Evolutionary conservation across 2,113 vertebrate species (phyloP).

Genomic region (Andinoacara biseriatus): DNA sequence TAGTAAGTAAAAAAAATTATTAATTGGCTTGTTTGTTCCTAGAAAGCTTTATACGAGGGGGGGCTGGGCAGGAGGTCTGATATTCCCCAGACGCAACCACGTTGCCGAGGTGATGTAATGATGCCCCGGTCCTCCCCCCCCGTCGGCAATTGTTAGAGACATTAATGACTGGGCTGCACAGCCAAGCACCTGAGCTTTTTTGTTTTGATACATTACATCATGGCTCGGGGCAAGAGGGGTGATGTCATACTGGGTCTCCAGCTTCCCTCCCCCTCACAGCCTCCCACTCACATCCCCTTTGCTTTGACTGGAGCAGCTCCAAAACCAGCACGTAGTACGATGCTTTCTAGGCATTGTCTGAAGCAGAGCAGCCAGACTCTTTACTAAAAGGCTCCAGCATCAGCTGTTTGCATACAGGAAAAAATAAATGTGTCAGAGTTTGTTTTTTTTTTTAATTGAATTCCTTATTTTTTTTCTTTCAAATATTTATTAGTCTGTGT

Average conservation of each 20-base stretch:
- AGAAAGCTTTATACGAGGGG: conserved; percentile 48
- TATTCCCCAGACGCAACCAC: conserved; percentile 64
- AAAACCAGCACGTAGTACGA: conserved; percentile 34
- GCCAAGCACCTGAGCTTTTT: conserved; percentile 76
- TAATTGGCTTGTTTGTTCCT: conserved; percentile 58
- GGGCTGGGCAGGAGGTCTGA: conserved; percentile 32
- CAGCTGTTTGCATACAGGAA: conserved; percentile 2
- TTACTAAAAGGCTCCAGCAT: conserved; percentile 13
- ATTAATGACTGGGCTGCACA: conserved; percentile 62
- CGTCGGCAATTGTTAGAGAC: conserved; percentile 53
- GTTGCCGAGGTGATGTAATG: conserved; percentile 78
- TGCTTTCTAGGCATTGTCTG: conserved; percentile 58
- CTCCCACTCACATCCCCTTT: conserved; percentile 53
- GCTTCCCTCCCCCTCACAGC: conserved; percentile 36
- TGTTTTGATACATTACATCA: conserved; percentile 82
- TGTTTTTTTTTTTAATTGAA: neutral
- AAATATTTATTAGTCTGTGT: neutral
- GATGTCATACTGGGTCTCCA: conserved; percentile 78
- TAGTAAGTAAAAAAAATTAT: conserved; percentile 54
- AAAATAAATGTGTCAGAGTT: neutral
- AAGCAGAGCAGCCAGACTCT: conserved; percentile 15
- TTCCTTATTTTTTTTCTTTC: neutral
- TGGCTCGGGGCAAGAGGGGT: conserved; percentile 65
- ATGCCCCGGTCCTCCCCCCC: conserved; percentile 30
- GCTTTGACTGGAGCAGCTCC: conserved; percentile 60